phyloP scores from a whole-genome alignment of 2,888 invertebrate genomes.

The Drosophila emarginata region DNA sequence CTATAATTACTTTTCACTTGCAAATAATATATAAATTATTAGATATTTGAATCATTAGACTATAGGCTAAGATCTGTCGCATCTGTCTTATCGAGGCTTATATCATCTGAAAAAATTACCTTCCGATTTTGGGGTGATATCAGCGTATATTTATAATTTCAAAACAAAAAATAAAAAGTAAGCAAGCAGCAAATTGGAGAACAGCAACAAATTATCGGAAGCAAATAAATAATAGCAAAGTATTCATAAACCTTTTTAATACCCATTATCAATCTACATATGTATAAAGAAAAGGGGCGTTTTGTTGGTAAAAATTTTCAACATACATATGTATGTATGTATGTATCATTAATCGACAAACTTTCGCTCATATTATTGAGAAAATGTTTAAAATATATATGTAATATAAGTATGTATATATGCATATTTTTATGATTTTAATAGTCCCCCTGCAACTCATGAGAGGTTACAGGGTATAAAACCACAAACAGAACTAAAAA shows the following conservation, averaged over 20 bases:
- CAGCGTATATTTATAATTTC: not conserved
- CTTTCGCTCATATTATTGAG: too few species aligned
- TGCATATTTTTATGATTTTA: too few species aligned
- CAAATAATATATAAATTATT: too few species aligned
- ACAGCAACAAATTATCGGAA: not conserved
- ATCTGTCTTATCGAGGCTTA: too few species aligned
- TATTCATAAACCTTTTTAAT: not conserved
- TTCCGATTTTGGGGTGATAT: not conserved
- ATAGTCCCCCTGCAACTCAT: not conserved
- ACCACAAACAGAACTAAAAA: slow-evolving; percentile 22
- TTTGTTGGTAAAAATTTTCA: not conserved
- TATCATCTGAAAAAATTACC: not conserved
- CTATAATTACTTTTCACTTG: too few species aligned
- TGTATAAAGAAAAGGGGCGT: not conserved
- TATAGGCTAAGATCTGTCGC: too few species aligned
- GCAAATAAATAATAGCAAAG: not conserved
- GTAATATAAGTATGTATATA: too few species aligned
- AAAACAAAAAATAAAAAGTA: not conserved
- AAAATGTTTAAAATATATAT: too few species aligned
- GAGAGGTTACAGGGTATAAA: slow-evolving; percentile 26
- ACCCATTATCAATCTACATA: not conserved
- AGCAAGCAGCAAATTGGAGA: not conserved
- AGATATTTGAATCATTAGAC: too few species aligned
- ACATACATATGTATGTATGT: too few species aligned
- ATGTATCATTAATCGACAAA: too few species aligned